Conservation (phyloP, 2,888 invertebrate genomes). For the Elmis aenea region DNA sequence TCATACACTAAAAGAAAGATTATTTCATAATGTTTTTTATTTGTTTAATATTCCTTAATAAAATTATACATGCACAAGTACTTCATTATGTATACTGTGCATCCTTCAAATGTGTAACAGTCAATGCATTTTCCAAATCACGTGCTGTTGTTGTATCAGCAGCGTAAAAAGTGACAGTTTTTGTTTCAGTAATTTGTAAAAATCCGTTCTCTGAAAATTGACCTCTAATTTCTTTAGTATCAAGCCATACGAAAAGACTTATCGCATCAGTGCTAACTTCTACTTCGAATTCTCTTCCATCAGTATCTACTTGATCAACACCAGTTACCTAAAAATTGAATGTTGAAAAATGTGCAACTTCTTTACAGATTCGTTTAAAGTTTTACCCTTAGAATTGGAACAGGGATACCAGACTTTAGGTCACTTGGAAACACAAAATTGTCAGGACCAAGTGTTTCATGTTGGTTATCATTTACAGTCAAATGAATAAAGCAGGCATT, state of each 20-base stretch:
- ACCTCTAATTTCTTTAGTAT: slow-evolving; percentile 52
- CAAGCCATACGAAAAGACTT: slow-evolving; percentile 68
- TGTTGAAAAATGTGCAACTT: slow-evolving; percentile 4
- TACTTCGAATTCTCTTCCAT: slow-evolving; percentile 36
- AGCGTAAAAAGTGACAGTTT: slow-evolving; percentile 31
- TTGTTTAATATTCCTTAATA: too few relatives aligned
- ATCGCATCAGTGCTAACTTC: slow-evolving; percentile 49
- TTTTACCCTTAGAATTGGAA: slow-evolving; percentile 52
- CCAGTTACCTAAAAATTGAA: slow-evolving; percentile 25
- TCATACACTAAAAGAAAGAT: too few relatives aligned
- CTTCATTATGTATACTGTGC: too few relatives aligned
- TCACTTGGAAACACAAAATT: slow-evolving; percentile 64
- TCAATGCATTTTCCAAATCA: slow-evolving; percentile 29
- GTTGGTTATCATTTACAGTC: slow-evolving; percentile 48
- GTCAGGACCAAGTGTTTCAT: slow-evolving; percentile 51
- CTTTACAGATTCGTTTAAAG: slow-evolving; percentile 30
- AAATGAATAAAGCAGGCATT: slow-evolving; percentile 47
- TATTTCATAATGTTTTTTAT: too few relatives aligned
- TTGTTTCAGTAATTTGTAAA: slow-evolving; percentile 29
- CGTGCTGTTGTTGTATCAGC: slow-evolving; percentile 22
- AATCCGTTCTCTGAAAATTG: slow-evolving; percentile 76
- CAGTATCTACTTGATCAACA: slow-evolving; percentile 22
- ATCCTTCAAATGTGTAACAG: slow-evolving; percentile 33
- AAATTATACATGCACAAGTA: too few relatives aligned
- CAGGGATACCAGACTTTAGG: slow-evolving; percentile 54